These are phyloP conservation scores for Ariopsis seemanni DNA, from an alignment of 2,113 vertebrate species.

Conservation along the genomic window DNA sequence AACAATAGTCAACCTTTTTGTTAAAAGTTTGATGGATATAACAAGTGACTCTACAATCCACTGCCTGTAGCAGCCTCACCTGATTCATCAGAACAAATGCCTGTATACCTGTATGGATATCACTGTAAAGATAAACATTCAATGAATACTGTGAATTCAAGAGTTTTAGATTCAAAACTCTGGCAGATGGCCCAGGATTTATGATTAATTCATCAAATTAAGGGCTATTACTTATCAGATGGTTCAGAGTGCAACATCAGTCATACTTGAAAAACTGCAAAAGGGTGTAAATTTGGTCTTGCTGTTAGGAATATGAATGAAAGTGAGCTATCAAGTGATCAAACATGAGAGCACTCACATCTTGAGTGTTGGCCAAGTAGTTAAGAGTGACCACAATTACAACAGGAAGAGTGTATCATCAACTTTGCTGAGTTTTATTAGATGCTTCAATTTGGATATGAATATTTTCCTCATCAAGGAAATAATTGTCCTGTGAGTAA, in stretches of 20 bases:
- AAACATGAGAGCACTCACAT: constrained; percentile 27
- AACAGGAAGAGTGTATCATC: not conserved
- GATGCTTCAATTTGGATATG: not conserved
- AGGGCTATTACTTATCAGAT: constrained; percentile 23
- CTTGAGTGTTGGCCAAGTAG: constrained; percentile 10
- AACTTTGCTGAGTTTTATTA: constrained; percentile 12
- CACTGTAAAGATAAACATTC: constrained; percentile 1
- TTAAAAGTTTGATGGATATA: constrained; percentile 21
- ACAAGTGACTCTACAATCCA: not conserved
- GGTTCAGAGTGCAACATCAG: constrained; percentile 23
- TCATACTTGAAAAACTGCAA: constrained; percentile 26
- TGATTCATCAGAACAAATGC: constrained; percentile 3
- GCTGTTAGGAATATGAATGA: constrained; percentile 11
- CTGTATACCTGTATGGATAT: not conserved
- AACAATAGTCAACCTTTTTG: constrained; percentile 3
- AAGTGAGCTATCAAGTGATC: constrained; percentile 7
- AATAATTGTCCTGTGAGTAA: not conserved
- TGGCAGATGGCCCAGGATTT: constrained; percentile 13
- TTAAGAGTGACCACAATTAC: constrained; percentile 15
- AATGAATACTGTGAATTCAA: not conserved
- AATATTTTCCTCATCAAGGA: constrained; percentile 1
- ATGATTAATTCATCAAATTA: constrained; percentile 31
- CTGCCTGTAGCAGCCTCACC: not conserved
- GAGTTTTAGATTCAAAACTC: not conserved
- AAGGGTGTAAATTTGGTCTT: constrained; percentile 20